phyloP scores from a whole-genome alignment of 1,140 invertebrate genomes.

The Papilio helenus region DNA sequence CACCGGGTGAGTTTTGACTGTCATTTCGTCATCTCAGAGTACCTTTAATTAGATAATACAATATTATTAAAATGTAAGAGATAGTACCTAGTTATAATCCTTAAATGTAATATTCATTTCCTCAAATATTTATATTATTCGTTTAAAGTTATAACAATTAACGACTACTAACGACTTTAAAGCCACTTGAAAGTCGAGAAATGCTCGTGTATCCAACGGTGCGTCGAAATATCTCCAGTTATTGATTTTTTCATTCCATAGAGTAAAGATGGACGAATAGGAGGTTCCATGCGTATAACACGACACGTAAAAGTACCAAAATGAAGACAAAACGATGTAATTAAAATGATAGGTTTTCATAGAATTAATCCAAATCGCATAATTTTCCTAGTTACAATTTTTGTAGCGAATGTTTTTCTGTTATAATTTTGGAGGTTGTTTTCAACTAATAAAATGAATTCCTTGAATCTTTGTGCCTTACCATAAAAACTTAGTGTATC shows the following conservation, averaged over 20 bases:
- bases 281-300: not conserved
- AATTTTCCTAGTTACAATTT: not conserved
- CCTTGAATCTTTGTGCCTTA: too few species aligned
- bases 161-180: too few species aligned
- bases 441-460: too few species aligned
- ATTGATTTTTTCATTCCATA: constrained; percentile 24
- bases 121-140: not conserved
- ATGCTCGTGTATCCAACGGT: constrained; percentile 5
- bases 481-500: too few species aligned
- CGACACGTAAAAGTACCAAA: not conserved
- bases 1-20: too few species aligned
- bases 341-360: not conserved
- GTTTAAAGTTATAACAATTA: not conserved
- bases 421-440: not conserved
- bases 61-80: too few species aligned
- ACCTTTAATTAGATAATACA: too few species aligned
- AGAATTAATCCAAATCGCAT: not conserved
- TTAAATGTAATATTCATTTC: not conserved
- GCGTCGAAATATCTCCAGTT: constrained; percentile 4
- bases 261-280: not conserved
- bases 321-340: not conserved
- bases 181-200: not conserved
- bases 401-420: not conserved
- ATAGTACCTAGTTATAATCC: too few species aligned
- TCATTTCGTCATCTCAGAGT: too few species aligned